Evolutionary conservation across 2,888 invertebrate species (phyloP).

Genomic region (Agonopterix alstromeriana): DNA sequence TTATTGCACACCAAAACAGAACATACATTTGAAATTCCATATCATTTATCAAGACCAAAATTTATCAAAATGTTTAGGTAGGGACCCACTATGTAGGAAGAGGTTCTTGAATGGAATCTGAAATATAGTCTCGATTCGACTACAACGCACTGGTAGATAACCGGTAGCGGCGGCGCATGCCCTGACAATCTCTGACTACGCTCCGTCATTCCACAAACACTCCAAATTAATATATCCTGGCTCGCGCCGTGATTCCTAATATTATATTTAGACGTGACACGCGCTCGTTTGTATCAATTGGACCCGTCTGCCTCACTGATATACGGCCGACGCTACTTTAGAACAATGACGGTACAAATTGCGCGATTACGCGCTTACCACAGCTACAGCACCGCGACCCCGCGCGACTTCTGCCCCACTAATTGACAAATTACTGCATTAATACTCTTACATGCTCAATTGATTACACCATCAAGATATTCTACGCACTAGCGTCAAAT

Average conservation of each 20-base stretch:
- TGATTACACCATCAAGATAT: slow-evolving; percentile 18
- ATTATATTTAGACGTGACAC: slow-evolving; percentile 77
- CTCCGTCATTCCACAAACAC: slow-evolving; percentile 59
- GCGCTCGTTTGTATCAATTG: slow-evolving; percentile 77
- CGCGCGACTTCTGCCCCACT: slow-evolving; percentile 44
- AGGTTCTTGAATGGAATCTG: too few species aligned
- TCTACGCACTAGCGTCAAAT: too few species aligned
- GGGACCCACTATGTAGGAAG: too few species aligned
- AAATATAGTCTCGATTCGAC: neutral
- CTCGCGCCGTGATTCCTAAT: slow-evolving; percentile 77
- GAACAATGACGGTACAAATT: slow-evolving; percentile 75
- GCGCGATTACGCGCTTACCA: slow-evolving; percentile 62
- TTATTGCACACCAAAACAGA: too few species aligned
- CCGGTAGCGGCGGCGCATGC: slow-evolving; percentile 27
- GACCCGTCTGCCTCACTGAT: slow-evolving; percentile 70
- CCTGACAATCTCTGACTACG: slow-evolving; percentile 17
- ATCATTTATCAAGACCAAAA: too few species aligned
- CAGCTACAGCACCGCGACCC: slow-evolving; percentile 53
- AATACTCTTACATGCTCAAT: slow-evolving; percentile 50
- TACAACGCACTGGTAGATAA: slow-evolving; percentile 15
- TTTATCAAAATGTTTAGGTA: too few species aligned
- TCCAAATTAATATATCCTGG: slow-evolving; percentile 77
- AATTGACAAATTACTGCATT: slow-evolving; percentile 57
- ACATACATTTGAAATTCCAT: too few species aligned
- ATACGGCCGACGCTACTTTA: slow-evolving; percentile 74